A percentile compares a stretch with the other conserved stretches of the same genome.
phyloP scores from a whole-genome alignment of 2,113 vertebrate species.

The Amblyornis subalaris region DNA sequence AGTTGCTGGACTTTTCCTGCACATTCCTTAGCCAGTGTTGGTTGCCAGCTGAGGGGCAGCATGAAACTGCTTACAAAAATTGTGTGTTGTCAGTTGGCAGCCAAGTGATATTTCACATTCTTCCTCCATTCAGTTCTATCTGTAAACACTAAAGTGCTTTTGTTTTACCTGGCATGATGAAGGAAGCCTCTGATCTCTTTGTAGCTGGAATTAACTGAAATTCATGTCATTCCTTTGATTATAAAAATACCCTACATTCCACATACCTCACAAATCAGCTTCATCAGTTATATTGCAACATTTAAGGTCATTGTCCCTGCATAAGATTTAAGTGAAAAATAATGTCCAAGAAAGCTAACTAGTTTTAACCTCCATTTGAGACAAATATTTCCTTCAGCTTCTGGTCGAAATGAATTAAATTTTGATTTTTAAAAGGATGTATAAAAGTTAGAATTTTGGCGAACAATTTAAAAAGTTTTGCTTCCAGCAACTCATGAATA shows the following conservation, averaged over 20 bases:
- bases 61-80: background rate
- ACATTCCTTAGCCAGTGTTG: background rate
- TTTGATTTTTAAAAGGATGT: background rate
- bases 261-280: background rate
- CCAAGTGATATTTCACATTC: background rate
- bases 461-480: background rate
- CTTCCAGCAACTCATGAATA: background rate
- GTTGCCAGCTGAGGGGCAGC: background rate
- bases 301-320: background rate
- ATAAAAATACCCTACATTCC: background rate
- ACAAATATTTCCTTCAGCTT: background rate
- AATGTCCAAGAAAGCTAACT: background rate
- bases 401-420: background rate
- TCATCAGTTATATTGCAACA: background rate
- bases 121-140: background rate
- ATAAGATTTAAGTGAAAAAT: background rate
- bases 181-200: slow-evolving; percentile 7
- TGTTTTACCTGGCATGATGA: slow-evolving; percentile 41
- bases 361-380: background rate
- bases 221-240: background rate
- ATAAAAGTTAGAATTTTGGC: background rate
- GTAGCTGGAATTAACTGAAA: slow-evolving; percentile 1
- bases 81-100: background rate
- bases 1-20: background rate
- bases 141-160: background rate